Base-by-base conservation (phyloP, 2,888 invertebrate genomes). In the Lysandra bellargus region DNA sequence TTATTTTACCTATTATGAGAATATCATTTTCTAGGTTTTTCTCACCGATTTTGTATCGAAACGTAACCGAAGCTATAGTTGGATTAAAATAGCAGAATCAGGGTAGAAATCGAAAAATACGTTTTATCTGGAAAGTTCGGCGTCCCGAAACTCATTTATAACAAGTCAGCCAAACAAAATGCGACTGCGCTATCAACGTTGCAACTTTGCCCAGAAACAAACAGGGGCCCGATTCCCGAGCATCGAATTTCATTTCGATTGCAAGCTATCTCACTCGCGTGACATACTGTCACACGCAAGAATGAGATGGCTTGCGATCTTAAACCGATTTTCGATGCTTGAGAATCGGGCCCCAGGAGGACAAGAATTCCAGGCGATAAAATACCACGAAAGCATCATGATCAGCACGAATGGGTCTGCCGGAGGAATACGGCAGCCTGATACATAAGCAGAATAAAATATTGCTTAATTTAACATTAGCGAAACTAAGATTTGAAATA, bases 141-240 rank as follows among this genome's bases (percentile, higher is more conserved):
- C 5, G 53, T 44, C 76, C 75, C 75, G 57, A 76, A 76, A 86
- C 87, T 85, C 86, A 90, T 89, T 89, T 86, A 88, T 87, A 88
- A 89, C 89, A 89, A 92, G 91, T 90, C 91, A 91, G 92, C 92
- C 92, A 86, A 76, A 76, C 53, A 76, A 76, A 49, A 75, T 75
- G 57, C 53, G 33, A 53, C 53, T 23, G 76, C 17, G 53, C 33
- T 14, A 57, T 57, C 73, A 73, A 37, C 72, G 40, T 6, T 72
- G 72, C 53, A 78, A 78, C 37, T 73, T 57, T 57, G 12, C 23
- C 57, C 49, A 23, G 53, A 44, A 73, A 72, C 37, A 73, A 33
- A 73, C n/a, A 73, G n/a, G 57, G 12, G n/a, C 72, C 17, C 30
- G 17, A 37, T 57, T 57, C 57, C 57, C 57, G 57, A 17, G 57